Conservation (phyloP, 1,140 invertebrate species). For the Hydropsyche tenuis region DNA sequence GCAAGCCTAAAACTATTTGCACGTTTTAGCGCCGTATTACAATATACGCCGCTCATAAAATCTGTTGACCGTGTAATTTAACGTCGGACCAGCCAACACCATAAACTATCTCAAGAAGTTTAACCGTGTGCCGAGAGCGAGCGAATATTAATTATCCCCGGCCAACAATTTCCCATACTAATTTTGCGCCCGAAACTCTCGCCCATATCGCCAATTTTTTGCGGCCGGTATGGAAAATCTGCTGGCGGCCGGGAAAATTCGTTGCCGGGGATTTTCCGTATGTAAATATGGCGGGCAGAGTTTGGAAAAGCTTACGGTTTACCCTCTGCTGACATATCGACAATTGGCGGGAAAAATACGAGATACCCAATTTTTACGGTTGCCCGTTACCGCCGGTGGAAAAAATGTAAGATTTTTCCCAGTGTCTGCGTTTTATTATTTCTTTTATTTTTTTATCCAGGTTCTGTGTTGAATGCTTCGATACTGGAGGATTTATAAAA, state of each 20-base stretch:
- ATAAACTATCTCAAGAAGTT: slow-evolving; percentile 1
- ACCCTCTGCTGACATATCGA: slow-evolving; percentile 35
- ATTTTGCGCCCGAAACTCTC: no score
- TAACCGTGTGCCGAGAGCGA: neutral
- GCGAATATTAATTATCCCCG: neutral
- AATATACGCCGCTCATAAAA: neutral
- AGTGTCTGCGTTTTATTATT: slow-evolving; percentile 26
- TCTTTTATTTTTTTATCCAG: neutral
- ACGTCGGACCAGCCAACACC: neutral
- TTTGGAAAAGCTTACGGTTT: slow-evolving; percentile 17
- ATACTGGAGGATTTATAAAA: slow-evolving; percentile 6
- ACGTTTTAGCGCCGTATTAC: neutral
- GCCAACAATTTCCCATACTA: no score
- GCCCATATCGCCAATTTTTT: slow-evolving; percentile 11
- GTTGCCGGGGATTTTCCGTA: neutral
- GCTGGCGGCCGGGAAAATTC: neutral
- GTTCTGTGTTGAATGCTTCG: neutral
- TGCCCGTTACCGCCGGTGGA: neutral
- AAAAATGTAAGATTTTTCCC: slow-evolving; percentile 20
- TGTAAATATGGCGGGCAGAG: slow-evolving; percentile 25
- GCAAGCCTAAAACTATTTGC: no score
- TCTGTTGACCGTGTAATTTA: slow-evolving; percentile 17
- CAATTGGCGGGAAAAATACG: slow-evolving; percentile 34
- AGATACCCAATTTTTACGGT: slow-evolving; percentile 31
- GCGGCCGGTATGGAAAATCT: neutral